Conservation (phyloP, 2,113 vertebrate genomes). For the Synchiropus splendidus region DNA sequence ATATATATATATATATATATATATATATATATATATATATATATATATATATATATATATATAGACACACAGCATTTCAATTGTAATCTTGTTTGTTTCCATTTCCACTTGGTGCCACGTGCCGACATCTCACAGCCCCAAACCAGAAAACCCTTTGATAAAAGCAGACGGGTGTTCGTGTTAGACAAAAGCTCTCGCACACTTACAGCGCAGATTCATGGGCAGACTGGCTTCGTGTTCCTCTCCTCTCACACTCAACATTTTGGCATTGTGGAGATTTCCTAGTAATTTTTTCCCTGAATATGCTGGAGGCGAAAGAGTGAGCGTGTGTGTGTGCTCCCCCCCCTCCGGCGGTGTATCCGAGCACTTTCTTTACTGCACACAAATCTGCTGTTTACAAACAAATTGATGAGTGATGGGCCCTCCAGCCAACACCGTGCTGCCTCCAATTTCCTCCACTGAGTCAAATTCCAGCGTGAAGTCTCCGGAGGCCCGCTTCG, state of each 20-base stretch:
- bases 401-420: slow-evolving; percentile 68
- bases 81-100: too few species aligned
- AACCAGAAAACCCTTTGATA: too few species aligned
- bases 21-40: too few species aligned
- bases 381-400: slow-evolving; percentile 71
- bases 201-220: too few species aligned
- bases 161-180: too few species aligned
- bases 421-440: slow-evolving; percentile 55
- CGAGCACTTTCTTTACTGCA: slow-evolving; percentile 54
- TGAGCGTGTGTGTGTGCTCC: not conserved
- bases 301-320: slow-evolving; percentile 26
- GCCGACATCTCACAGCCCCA: too few species aligned
- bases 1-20: too few species aligned
- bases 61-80: too few species aligned
- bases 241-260: not conserved
- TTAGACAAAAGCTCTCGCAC: too few species aligned
- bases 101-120: too few species aligned
- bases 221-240: too few species aligned
- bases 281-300: slow-evolving; percentile 37
- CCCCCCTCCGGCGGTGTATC: slow-evolving; percentile 38
- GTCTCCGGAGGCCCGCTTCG: slow-evolving; percentile 46
- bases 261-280: slow-evolving; percentile 23
- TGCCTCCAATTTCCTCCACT: slow-evolving; percentile 46
- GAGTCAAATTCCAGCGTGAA: slow-evolving; percentile 35
- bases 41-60: too few species aligned